A percentile compares a stretch with the other conserved stretches of the same genome.
phyloP scores from a whole-genome alignment of 2,888 invertebrate species.

The Tuberolachnus salignus region DNA sequence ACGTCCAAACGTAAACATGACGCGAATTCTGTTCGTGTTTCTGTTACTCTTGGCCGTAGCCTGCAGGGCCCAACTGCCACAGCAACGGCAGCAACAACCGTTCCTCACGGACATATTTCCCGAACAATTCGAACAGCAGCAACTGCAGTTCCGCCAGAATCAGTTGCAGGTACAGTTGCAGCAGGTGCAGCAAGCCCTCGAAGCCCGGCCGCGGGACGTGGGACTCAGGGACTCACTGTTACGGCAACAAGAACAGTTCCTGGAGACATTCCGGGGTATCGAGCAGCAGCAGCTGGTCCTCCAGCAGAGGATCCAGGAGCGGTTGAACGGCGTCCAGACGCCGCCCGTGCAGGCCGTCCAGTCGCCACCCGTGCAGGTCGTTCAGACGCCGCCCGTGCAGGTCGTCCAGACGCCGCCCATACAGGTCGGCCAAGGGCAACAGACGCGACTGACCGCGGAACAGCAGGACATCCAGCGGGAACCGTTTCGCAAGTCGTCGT shows the following conservation, averaged over 20 bases:
- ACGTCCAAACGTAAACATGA: conserved; percentile 36
- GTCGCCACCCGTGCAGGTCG: not conserved
- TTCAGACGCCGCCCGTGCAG: too few relatives aligned
- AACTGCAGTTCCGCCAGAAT: conserved; percentile 61
- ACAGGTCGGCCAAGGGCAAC: too few relatives aligned
- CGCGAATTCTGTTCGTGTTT: conserved; percentile 21
- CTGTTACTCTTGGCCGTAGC: not conserved
- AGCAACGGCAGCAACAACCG: conserved; percentile 58
- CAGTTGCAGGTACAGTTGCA: conserved; percentile 62
- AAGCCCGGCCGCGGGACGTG: conserved; percentile 58
- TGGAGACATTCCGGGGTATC: conserved; percentile 58
- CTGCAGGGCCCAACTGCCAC: not conserved
- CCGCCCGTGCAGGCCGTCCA: conserved; percentile 24
- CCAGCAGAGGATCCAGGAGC: conserved; percentile 59
- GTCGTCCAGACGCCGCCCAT: not conserved
- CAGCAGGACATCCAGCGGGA: not conserved
- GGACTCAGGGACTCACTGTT: conserved; percentile 57
- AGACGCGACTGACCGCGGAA: not conserved
- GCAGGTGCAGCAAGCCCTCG: conserved; percentile 58
- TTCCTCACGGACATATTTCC: conserved; percentile 60
- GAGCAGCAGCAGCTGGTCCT: conserved; percentile 59
- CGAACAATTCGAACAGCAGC: conserved; percentile 61
- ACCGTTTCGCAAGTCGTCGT: not conserved
- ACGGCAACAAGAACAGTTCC: conserved; percentile 57
- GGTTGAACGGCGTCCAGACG: conserved; percentile 57